These are phyloP conservation scores for Drosophila rubida DNA, from an alignment of 2,888 invertebrate genomes.

Conservation along the genomic window DNA sequence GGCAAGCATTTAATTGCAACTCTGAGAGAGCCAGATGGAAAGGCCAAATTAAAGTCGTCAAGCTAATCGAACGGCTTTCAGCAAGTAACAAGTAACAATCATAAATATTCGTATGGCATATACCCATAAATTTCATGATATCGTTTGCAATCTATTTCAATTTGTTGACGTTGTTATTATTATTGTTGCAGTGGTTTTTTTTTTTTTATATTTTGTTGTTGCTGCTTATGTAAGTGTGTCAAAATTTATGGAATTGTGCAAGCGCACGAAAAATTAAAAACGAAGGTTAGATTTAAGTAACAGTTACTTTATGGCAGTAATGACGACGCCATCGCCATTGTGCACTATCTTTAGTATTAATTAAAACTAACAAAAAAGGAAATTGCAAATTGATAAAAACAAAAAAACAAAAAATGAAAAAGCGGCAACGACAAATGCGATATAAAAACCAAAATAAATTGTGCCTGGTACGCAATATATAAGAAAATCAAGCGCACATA, in stretches of 20 bases:
- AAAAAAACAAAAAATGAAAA: not conserved
- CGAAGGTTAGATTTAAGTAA: constrained; percentile 66
- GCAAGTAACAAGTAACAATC: constrained; percentile 28
- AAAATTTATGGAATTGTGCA: constrained; percentile 71
- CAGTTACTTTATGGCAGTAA: constrained; percentile 52
- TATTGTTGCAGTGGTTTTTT: not conserved
- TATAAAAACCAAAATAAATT: constrained; percentile 34
- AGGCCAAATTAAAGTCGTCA: constrained; percentile 36
- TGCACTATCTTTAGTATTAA: constrained; percentile 77
- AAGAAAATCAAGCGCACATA: constrained; percentile 16
- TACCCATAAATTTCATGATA: constrained; percentile 67
- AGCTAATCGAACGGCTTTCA: constrained; percentile 35
- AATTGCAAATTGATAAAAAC: constrained; percentile 74
- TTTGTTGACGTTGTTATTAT: constrained; percentile 38
- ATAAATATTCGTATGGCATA: constrained; percentile 63
- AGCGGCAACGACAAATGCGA: constrained; percentile 36
- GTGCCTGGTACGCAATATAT: constrained; percentile 45
- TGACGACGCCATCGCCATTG: constrained; percentile 25
- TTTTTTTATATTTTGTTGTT: not conserved
- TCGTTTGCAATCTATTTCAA: constrained; percentile 67
- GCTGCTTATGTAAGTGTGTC: constrained; percentile 53
- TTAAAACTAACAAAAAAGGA: constrained; percentile 73
- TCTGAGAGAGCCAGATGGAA: constrained; percentile 24
- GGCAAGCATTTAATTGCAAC: constrained; percentile 32
- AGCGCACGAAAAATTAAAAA: constrained; percentile 57